These are phyloP conservation scores for Andrena camellia DNA, from an alignment of 2,888 invertebrate genomes.

Conservation along the genomic window DNA sequence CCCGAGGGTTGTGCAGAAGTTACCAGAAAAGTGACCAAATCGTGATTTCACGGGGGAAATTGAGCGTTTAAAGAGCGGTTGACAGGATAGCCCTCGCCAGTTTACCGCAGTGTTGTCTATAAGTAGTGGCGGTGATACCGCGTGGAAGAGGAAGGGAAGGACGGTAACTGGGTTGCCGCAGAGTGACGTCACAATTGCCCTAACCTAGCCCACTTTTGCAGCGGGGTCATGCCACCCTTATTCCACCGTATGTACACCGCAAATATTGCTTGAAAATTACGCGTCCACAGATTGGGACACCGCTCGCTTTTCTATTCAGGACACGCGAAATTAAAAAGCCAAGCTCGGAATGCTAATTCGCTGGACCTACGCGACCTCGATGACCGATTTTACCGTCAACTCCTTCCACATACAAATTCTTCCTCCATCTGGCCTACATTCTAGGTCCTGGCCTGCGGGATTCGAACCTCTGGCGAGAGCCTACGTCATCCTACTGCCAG, in stretches of 20 bases:
- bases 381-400: conserved; percentile 1
- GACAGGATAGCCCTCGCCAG: conserved; percentile 65
- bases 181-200: conserved; percentile 83
- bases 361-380: not conserved
- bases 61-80: conserved; percentile 48
- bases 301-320: not conserved
- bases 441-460: too few species aligned
- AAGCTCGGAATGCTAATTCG: conserved; percentile 27
- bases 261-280: conserved; percentile 72
- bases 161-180: conserved; percentile 83
- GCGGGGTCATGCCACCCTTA: conserved; percentile 42
- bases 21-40: not conserved
- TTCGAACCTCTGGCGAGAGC: not conserved
- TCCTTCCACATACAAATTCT: not conserved
- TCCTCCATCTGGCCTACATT: not conserved
- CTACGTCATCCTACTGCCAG: too few species aligned
- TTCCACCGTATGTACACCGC: conserved; percentile 55
- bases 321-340: conserved; percentile 15
- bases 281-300: conserved; percentile 5
- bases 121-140: conserved; percentile 64
- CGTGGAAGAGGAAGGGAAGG: conserved; percentile 48
- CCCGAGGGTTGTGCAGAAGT: too few species aligned
- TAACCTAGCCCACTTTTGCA: conserved; percentile 76
- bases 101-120: conserved; percentile 80
- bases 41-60: conserved; percentile 5